Base-by-base conservation (phyloP, 2,888 invertebrate genomes). In the Zygogramma bicolorata region DNA sequence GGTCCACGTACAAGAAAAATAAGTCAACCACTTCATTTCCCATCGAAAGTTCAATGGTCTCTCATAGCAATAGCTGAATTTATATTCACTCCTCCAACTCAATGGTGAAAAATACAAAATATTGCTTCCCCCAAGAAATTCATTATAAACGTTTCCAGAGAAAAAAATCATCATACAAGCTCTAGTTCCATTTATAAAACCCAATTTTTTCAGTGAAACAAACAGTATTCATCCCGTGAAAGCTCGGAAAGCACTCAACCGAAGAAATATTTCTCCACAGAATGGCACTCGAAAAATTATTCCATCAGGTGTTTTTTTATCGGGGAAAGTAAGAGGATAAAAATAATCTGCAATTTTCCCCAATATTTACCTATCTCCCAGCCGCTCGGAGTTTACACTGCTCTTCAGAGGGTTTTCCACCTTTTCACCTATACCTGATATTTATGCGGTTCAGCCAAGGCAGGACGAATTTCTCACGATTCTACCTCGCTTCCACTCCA, bases 301-400 rank as follows among this genome's bases (percentile, higher is more conserved):
- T 71, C 69, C 71, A 67, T 73, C 75, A 75, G 75, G 75, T 75
- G 73, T 73, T 75, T 71, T 71, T 75, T 75, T 73, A 75, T 73
- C 65, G 71, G 71, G 67, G 63, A 70, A 76, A 67, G 74, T 72
- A 76, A 74, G 74, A 69, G 71, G 71, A 74, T 74, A 71, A 75
- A 75, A 75, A 77, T 77, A 77, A 77, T 77, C 77, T 68, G 73
- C 77, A 75, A 74, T 77, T 77, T 76, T 75, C 68, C 73, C 75
- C 77, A 74, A 77, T 77, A 77, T 77, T 77, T 77, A 76, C 73
- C 73, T 70, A 73, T 69, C 73, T 70, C 42, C 25, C 59, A 68
- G 66, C 68, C 70, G 70, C 73, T 68, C 71, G 49, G 72, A 69
- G 69, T 75, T 77, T 77, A 60, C 77, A 74, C 58, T 70, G 75